Evolutionary conservation across 1,140 invertebrate genomes (phyloP).

Genomic region (fruit fly (Drosophila melanogaster)): DNA sequence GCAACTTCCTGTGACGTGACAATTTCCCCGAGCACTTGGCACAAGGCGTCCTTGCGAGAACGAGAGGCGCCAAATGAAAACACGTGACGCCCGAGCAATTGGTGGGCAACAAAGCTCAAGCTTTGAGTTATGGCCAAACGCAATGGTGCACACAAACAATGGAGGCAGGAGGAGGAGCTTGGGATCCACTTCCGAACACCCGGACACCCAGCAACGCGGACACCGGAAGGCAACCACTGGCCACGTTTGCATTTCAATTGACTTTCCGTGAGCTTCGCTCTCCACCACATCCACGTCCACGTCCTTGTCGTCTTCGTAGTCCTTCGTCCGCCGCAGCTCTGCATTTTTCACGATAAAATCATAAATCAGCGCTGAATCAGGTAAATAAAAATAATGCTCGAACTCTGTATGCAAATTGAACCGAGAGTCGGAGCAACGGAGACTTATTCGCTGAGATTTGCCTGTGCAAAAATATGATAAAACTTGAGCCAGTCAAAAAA

Average conservation of each 20-base stretch:
- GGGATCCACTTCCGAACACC: neutral
- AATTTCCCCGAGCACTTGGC: constrained; percentile 56
- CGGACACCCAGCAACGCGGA: neutral
- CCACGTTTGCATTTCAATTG: constrained; percentile 81
- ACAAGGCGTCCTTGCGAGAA: constrained; percentile 25
- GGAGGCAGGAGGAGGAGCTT: neutral
- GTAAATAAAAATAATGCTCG: constrained; percentile 83
- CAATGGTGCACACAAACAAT: constrained; percentile 60
- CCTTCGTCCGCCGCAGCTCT: constrained; percentile 7
- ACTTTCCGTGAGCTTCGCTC: constrained; percentile 49
- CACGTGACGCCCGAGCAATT: constrained; percentile 73
- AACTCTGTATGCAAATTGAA: constrained; percentile 82
- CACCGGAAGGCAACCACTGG: constrained; percentile 35
- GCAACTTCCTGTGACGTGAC: constrained; percentile 74
- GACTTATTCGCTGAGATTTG: constrained; percentile 67
- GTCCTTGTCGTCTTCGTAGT: neutral
- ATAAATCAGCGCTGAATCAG: constrained; percentile 82
- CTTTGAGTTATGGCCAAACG: constrained; percentile 72
- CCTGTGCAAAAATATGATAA: constrained; percentile 75
- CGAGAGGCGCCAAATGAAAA: constrained; percentile 69
- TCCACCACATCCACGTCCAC: constrained; percentile 3
- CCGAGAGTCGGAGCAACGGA: constrained; percentile 34
- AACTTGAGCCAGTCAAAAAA: constrained; percentile 72
- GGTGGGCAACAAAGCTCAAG: constrained; percentile 74
- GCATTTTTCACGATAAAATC: constrained; percentile 68